A percentile compares a stretch with the other conserved stretches of the same genome.
Evolutionary conservation across 2,888 invertebrate genomes (phyloP).

Genomic region (Drosophila phalerata): DNA sequence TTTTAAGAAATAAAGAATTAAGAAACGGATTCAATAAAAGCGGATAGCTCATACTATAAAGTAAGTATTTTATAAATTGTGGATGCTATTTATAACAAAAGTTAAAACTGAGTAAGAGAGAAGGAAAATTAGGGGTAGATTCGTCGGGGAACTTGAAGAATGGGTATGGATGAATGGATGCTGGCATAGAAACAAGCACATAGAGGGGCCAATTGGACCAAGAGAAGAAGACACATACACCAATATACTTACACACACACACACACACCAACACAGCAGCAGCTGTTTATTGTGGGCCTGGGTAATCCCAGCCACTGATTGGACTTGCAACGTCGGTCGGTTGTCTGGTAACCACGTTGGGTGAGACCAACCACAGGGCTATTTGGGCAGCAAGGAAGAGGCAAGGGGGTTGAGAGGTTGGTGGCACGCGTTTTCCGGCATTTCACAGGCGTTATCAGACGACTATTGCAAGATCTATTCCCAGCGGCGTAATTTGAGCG

Average conservation of each 20-base stretch:
- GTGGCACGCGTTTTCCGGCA: conserved; percentile 27
- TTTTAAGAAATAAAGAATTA: no score
- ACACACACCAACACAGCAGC: conserved; percentile 20
- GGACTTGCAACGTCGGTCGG: conserved; percentile 25
- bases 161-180: no score
- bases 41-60: no score
- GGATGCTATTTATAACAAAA: no score
- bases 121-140: no score
- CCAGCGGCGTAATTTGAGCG: conserved; percentile 69
- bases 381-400: neutral
- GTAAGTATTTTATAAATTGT: no score
- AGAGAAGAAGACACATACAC: conserved; percentile 14
- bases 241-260: neutral
- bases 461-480: conserved; percentile 43
- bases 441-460: conserved; percentile 6
- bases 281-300: conserved; percentile 52
- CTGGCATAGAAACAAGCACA: conserved; percentile 28
- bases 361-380: conserved; percentile 19
- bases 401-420: neutral
- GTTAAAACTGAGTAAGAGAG: no score
- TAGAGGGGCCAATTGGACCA: conserved; percentile 41
- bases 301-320: conserved; percentile 61
- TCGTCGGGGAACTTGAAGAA: no score
- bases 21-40: no score
- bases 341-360: conserved; percentile 42